phyloP scores from a whole-genome alignment of 1,140 invertebrate genomes.

The Alviniconcha marisindica region DNA sequence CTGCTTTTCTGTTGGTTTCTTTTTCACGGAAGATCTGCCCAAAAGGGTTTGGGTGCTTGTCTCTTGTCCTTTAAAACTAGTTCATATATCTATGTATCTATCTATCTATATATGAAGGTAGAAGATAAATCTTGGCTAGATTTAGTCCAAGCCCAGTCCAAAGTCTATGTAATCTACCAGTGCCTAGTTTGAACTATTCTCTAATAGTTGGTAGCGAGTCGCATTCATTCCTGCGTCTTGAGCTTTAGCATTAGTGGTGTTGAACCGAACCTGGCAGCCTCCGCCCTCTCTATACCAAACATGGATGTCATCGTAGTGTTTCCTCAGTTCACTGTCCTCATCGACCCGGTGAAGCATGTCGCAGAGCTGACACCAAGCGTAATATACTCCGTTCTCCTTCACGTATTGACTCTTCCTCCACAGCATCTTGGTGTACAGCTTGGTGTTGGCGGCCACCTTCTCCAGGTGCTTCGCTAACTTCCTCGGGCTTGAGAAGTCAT shows the following conservation, averaged over 20 bases:
- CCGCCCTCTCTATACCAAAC: not conserved
- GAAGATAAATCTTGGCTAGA: no score
- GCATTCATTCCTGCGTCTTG: no score
- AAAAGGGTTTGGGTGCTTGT: no score
- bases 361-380: conserved; percentile 24
- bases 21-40: no score
- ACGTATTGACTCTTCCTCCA: conserved; percentile 6
- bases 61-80: no score
- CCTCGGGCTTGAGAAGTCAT: not conserved
- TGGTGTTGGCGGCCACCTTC: conserved; percentile 16
- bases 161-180: no score
- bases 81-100: no score
- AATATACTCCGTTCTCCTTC: not conserved
- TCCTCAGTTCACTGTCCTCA: not conserved
- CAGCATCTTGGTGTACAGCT: conserved; percentile 16
- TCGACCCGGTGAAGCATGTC: not conserved
- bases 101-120: no score
- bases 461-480: conserved; percentile 26
- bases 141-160: no score
- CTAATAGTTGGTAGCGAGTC: no score
- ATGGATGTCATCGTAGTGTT: conserved; percentile 12
- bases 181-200: no score
- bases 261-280: not conserved
- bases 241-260: not conserved
- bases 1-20: no score